A percentile compares a stretch with the other conserved stretches of the same genome.
Conservation (phyloP, 2,797 vertebrate genomes). For the Galago senegalensis region DNA sequence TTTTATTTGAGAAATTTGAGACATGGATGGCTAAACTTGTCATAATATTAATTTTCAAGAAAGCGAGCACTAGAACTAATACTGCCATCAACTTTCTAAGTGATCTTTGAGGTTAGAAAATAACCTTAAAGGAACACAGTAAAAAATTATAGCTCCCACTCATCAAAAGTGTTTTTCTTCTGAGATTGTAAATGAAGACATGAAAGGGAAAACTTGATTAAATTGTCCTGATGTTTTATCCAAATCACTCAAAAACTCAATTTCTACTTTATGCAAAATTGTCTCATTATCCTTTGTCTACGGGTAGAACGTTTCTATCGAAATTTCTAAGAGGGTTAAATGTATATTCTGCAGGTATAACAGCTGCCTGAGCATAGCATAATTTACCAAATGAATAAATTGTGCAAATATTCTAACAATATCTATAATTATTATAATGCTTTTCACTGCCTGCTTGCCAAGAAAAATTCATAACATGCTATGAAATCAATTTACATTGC, state of each 20-base stretch:
- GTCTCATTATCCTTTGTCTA: background rate
- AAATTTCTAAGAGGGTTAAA: background rate
- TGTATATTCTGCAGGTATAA: background rate
- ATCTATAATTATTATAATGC: background rate
- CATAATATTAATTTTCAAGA: background rate
- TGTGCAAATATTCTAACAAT: background rate
- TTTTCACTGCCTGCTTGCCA: background rate
- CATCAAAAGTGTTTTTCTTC: background rate
- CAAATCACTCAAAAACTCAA: background rate
- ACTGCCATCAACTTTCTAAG: background rate
- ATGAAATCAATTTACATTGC: background rate
- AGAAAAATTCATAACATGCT: background rate
- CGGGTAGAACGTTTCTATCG: background rate
- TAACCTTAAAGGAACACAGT: background rate
- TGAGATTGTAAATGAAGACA: background rate
- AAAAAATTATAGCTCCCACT: background rate
- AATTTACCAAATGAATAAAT: conserved; percentile 20
- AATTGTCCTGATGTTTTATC: background rate
- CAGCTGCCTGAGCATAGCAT: background rate
- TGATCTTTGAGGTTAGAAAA: background rate
- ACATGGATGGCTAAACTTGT: background rate
- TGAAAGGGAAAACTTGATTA: background rate
- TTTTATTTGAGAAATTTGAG: background rate
- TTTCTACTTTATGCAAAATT: background rate
- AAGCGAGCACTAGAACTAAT: background rate